These are phyloP conservation scores for Furcifer pardalis DNA, from an alignment of 2,797 vertebrate species.

Conservation along the genomic window DNA sequence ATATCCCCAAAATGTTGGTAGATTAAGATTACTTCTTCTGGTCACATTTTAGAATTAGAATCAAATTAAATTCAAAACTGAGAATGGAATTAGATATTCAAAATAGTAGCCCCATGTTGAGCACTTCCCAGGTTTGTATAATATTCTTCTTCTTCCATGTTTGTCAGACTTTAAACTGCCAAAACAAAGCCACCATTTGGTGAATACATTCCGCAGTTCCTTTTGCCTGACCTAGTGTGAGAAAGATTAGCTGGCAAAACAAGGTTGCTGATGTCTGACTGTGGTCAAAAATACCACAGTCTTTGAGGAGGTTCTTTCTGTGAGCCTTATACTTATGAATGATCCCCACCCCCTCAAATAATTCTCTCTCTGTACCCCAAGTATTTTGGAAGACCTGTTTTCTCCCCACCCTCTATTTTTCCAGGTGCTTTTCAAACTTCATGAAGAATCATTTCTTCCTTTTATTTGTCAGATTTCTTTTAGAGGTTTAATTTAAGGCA, in stretches of 20 bases:
- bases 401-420: not conserved
- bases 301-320: too few species aligned
- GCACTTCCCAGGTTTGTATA: not conserved
- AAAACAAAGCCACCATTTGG: too few species aligned
- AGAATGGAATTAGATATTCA: not conserved
- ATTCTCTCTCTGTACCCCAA: too few species aligned
- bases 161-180: too few species aligned
- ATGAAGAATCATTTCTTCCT: constrained; percentile 40
- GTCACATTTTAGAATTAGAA: not conserved
- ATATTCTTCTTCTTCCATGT: not conserved
- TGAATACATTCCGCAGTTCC: too few species aligned
- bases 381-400: constrained; percentile 22
- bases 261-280: too few species aligned
- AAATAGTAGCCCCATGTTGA: not conserved
- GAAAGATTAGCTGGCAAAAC: too few species aligned
- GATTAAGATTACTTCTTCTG: not conserved
- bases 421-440: constrained; percentile 49
- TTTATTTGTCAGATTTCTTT: constrained; percentile 61
- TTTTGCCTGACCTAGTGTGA: too few species aligned
- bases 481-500: constrained; percentile 66
- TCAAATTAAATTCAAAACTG: not conserved
- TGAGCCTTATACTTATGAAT: too few species aligned
- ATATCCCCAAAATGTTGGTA: constrained; percentile 20
- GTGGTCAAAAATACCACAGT: too few species aligned
- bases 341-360: too few species aligned